Evolutionary conservation across 2,113 vertebrate species (phyloP).

Genomic region (Cottus gobio): DNA sequence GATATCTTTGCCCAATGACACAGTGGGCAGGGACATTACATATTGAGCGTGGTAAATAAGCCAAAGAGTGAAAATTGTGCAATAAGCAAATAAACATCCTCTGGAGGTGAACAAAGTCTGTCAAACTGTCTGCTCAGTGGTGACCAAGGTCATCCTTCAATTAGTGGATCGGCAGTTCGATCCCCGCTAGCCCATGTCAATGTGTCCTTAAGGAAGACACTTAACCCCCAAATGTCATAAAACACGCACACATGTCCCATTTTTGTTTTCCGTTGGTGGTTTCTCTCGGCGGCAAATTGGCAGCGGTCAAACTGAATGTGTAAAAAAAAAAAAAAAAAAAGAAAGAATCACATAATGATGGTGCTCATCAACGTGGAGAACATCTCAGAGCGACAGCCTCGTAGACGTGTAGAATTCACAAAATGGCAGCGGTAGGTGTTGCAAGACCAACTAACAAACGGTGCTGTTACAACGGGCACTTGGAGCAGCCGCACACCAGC

Average conservation of each 20-base stretch:
- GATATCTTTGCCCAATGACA: background rate
- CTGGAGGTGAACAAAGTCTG: no score
- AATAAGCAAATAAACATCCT: background rate
- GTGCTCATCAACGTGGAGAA: constrained; percentile 48
- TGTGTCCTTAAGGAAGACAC: no score
- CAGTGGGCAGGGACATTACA: background rate
- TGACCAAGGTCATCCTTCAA: no score
- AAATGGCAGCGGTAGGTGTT: constrained; percentile 63
- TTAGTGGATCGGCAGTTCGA: no score
- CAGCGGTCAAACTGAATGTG: constrained; percentile 58
- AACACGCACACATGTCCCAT: constrained; percentile 79
- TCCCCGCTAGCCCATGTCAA: no score
- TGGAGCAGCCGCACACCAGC: constrained; percentile 92
- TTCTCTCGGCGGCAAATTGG: constrained; percentile 62
- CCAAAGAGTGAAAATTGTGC: background rate
- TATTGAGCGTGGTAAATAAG: background rate
- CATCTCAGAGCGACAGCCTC: constrained; percentile 50
- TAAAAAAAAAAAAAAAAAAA: constrained; percentile 39
- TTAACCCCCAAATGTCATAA: no score
- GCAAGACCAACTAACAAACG: constrained; percentile 29
- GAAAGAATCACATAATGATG: constrained; percentile 55
- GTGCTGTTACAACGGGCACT: constrained; percentile 86
- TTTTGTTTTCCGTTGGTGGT: constrained; percentile 54
- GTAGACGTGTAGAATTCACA: constrained; percentile 61
- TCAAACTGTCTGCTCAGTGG: no score